phyloP scores from a whole-genome alignment of 2,797 vertebrate species.

The Leptodactylus fallax region DNA sequence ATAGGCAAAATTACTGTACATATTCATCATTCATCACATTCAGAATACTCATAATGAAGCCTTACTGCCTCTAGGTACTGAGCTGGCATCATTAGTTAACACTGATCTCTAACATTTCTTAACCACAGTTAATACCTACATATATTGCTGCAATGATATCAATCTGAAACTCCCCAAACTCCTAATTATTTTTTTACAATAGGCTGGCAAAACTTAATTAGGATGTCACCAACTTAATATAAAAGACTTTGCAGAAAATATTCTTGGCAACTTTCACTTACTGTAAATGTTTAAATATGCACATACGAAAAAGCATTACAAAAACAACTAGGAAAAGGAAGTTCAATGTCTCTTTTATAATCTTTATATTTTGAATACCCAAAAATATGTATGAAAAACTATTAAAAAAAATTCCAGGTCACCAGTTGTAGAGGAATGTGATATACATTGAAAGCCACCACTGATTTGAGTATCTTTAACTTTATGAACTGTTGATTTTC shows the following conservation, averaged over 20 bases:
- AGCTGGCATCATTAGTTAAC: background rate
- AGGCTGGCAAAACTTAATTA: background rate
- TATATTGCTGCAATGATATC: background rate
- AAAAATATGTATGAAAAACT: background rate
- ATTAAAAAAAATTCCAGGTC: background rate
- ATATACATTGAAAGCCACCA: conserved; percentile 78
- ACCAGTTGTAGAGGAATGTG: background rate
- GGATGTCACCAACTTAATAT: background rate
- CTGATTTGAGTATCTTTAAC: conserved; percentile 69
- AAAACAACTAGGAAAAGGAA: background rate
- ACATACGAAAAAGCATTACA: background rate
- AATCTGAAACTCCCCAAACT: background rate
- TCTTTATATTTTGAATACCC: background rate
- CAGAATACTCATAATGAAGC: background rate
- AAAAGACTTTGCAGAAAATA: background rate
- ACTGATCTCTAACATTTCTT: background rate
- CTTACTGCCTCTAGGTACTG: background rate
- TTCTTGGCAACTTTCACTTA: background rate
- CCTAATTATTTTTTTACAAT: background rate
- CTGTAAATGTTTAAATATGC: background rate
- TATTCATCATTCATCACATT: background rate
- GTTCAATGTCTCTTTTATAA: background rate
- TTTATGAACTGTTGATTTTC: conserved; percentile 74
- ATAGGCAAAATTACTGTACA: no score
- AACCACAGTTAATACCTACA: background rate